These are phyloP conservation scores for Eulemur macaco DNA, from an alignment of 2,113 vertebrate genomes.

Conservation along the genomic window DNA sequence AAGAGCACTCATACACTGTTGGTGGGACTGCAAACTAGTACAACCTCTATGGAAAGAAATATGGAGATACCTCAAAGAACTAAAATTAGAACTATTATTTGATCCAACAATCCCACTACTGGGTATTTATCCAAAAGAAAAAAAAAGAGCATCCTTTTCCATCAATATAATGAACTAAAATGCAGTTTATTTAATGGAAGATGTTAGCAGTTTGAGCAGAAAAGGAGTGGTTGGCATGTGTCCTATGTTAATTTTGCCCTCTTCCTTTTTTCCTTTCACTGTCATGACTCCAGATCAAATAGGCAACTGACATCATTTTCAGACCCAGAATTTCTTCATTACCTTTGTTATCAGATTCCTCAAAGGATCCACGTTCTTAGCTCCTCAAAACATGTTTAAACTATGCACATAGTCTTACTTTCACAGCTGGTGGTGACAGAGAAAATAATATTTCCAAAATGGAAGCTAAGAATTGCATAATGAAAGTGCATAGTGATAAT, in stretches of 20 bases:
- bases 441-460: conserved; percentile 11
- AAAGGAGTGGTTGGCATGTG: background rate
- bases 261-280: background rate
- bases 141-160: background rate
- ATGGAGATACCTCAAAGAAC: too few relatives aligned
- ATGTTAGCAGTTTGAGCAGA: background rate
- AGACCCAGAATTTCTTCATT: background rate
- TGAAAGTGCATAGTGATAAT: background rate
- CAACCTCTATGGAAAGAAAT: too few relatives aligned
- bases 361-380: background rate
- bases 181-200: background rate
- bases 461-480: background rate
- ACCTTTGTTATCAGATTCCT: background rate
- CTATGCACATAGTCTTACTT: background rate
- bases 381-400: background rate
- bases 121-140: too few relatives aligned
- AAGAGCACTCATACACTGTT: too few relatives aligned
- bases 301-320: background rate
- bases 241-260: background rate
- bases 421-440: background rate
- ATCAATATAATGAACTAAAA: background rate
- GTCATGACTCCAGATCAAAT: background rate
- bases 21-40: too few relatives aligned
- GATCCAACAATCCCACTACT: too few relatives aligned
- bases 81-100: too few relatives aligned